Evolutionary conservation across 2,888 invertebrate genomes (phyloP).

Genomic region (Crematogaster levior): DNA sequence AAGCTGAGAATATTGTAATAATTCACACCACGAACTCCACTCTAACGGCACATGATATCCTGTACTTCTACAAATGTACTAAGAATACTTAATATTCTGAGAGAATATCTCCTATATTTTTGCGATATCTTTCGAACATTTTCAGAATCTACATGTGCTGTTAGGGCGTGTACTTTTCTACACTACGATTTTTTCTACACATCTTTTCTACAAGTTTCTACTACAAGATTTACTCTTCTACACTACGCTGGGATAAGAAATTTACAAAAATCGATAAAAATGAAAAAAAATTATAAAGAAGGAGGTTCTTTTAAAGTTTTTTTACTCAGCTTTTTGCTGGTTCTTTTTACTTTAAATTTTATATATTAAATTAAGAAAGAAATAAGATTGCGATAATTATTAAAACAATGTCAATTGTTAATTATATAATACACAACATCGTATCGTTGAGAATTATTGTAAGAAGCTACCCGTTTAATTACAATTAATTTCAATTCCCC

Average conservation of each 20-base stretch:
- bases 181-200: too few species aligned
- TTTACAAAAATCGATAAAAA: not conserved
- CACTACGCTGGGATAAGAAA: too few species aligned
- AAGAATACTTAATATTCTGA: too few species aligned
- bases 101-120: too few species aligned
- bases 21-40: conserved; percentile 15
- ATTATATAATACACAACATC: not conserved
- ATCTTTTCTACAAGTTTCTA: too few species aligned
- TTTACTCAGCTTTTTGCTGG: not conserved
- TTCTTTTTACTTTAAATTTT: not conserved
- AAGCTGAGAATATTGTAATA: conserved; percentile 19
- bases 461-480: conserved; percentile 23
- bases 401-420: not conserved
- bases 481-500: not conserved
- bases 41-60: too few species aligned
- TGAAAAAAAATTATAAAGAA: not conserved
- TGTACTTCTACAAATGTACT: too few species aligned
- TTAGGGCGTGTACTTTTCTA: not conserved
- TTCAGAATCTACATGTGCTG: too few species aligned
- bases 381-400: not conserved
- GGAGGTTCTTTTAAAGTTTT: not conserved
- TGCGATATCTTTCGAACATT: too few species aligned
- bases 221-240: too few species aligned
- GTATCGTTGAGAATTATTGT: not conserved
- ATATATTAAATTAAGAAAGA: not conserved